Evolutionary conservation across 2,797 vertebrate genomes (phyloP), one percentile per base, ranked within the genome.

Genomic region (Iguana delicatissima): DNA sequence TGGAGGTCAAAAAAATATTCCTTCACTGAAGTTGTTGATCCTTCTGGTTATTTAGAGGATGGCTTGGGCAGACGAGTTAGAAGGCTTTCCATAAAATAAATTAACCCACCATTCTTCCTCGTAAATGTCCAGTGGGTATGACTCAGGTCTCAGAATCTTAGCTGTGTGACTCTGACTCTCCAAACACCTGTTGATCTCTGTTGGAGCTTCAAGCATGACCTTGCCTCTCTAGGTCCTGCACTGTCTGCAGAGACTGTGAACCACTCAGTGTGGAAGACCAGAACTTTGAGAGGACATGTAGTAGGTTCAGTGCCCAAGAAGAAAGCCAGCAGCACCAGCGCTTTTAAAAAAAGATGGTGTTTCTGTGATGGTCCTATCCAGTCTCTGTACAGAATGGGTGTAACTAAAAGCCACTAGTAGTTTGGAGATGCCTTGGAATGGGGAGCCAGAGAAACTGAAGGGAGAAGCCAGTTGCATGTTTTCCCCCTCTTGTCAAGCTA

Each of bases 21-120:
- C 90, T 95, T 83, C 84, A 94, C 89, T 94, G 95, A 88, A 89
- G 95, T 95, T 93, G 96, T 94, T 93, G 95, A 93, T 95, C 96
- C 91, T 93, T 35, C 50, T 86, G 92, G 91, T 93, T 95, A 91
- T 95, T 91, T 64, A 92, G 93, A 95, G 94, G 92, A 94, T 88
- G 94, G 81, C 38, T 85, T 87, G 91, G 84, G 92, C 80, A 94
- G 94, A 94, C 92, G 83, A 88, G 93, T 73, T 93, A 89, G 87
- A 81, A 79, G 94, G 83, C 72, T 95, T 62, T 93, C 86, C 94
- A 89, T 94, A 96, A 95, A 95, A 97, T 95, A 89, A 0, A 0
- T 94, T 86, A 83, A 82, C 77, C 94, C 95, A 92, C 91, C 80
- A 3, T 55, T 81, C 94, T 81, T 91, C 89, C 94, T 92, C 90